Evolutionary conservation across 2,113 vertebrate species (phyloP).

Genomic region (Plectropomus leopardus): DNA sequence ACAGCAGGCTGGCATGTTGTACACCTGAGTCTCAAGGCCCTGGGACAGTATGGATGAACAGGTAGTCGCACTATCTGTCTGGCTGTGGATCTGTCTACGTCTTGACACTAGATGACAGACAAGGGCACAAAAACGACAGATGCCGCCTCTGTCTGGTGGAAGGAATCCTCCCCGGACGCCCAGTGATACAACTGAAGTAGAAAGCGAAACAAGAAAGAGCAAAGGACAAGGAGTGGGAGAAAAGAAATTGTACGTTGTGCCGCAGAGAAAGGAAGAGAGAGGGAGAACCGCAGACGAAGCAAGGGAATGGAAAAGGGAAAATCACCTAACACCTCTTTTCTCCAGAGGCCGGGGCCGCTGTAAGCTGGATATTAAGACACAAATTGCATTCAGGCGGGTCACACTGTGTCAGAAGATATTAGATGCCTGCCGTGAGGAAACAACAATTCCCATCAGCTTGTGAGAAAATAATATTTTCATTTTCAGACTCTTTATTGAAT

Average conservation of each 20-base stretch:
- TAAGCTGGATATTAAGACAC: conserved; percentile 99
- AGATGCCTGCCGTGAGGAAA: conserved; percentile 96
- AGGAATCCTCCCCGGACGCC: conserved; percentile 81
- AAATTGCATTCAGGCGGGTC: conserved; percentile 99
- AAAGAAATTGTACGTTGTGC: conserved; percentile 33
- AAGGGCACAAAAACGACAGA: conserved; percentile 85
- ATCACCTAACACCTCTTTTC: conserved; percentile 83
- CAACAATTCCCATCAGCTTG: conserved; percentile 99
- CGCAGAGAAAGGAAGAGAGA: conserved; percentile 29
- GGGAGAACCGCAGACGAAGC: conserved; percentile 28
- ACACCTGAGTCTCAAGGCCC: conserved; percentile 88
- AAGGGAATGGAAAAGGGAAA: conserved; percentile 61
- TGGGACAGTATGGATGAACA: conserved; percentile 92
- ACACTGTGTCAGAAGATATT: conserved; percentile 98
- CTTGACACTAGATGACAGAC: conserved; percentile 84
- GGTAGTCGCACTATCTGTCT: conserved; percentile 85
- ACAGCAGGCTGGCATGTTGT: conserved; percentile 84
- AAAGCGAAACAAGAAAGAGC: conserved; percentile 53
- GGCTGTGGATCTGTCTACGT: conserved; percentile 59
- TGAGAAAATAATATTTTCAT: conserved; percentile 99
- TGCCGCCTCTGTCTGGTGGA: conserved; percentile 82
- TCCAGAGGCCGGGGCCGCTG: conserved; percentile 90
- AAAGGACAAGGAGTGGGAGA: conserved; percentile 25
- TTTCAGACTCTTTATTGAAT: conserved; percentile 98
- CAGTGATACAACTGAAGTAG: conserved; percentile 66